Base-by-base conservation (phyloP, 2,113 vertebrate genomes). In the Stegostoma tigrinum region DNA sequence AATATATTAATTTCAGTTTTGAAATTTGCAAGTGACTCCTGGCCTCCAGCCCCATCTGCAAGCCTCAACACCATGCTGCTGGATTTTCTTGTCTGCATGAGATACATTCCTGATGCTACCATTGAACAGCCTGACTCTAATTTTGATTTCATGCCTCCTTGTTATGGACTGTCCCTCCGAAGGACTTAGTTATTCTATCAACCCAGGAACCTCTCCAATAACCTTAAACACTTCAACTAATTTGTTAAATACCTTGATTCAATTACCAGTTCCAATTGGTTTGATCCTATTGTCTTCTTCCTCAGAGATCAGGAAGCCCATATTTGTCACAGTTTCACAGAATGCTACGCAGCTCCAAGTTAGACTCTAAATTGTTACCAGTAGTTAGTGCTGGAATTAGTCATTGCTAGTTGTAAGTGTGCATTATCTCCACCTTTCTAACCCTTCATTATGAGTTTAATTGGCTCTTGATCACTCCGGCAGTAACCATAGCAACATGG, bases 391-490 rank as follows among this genome's bases (percentile, higher is more conserved):
- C 89, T 93, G 61, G 89, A 93, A 93, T 93, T 93, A 93, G 89
- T 93, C 89, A 93, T 38, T 93, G 61, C 17, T 66, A 93, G 64
- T 93, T 93, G 89, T 34, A 93, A 93, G 89, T 93, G 61, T 93
- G 89, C 89, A 93, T 93, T 93, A 93, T 66, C 89, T 93, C 64
- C 64, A 93, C 61, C 89, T 61, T 93, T 66, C 55, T 93, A 93
- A 93, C 89, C 89, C 89, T 93, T 93, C 89, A 93, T 93, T 93
- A 93, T 12, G 34, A 93, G 34, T 21, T 93, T 93, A 93, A 93
- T 93, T 93, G 61, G 89, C 89, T 66, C 89, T 93, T 93, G 89
- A 93, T 93, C 89, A 93, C 89, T 93, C 89, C n/a, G 61, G 15
- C 89, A 66, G 89, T 93, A 93, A 93, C 89, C 89, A 93, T 93